phyloP scores from a whole-genome alignment of 1,140 invertebrate genomes.

The Vollenhovia emeryi region DNA sequence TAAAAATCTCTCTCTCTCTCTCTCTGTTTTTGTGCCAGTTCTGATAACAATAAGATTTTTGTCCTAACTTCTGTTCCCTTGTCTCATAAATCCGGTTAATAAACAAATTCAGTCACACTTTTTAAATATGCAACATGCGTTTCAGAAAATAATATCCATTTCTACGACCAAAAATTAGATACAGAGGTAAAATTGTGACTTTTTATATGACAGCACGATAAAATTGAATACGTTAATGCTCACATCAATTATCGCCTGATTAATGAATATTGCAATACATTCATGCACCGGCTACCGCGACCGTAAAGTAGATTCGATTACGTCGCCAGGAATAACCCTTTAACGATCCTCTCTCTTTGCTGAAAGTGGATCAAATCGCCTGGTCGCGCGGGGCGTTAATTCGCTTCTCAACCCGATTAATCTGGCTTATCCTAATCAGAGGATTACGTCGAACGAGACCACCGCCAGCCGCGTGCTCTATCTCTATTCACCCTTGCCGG shows the following conservation, averaged over 20 bases:
- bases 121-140: not conserved
- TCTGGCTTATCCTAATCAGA: constrained; percentile 60
- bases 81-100: not conserved
- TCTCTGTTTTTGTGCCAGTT: not conserved
- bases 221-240: not conserved
- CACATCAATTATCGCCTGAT: not conserved
- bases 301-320: constrained; percentile 52
- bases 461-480: constrained; percentile 67
- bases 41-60: not conserved
- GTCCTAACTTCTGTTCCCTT: not conserved
- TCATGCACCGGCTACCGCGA: not conserved
- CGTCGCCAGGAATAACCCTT: constrained; percentile 12
- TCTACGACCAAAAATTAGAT: not conserved
- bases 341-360: constrained; percentile 41
- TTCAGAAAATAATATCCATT: not conserved
- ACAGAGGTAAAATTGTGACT: not conserved
- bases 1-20: not conserved
- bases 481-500: constrained; percentile 40
- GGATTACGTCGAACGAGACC: constrained; percentile 65
- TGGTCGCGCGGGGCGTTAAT: constrained; percentile 47
- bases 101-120: not conserved
- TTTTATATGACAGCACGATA: not conserved
- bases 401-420: constrained; percentile 64
- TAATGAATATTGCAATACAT: constrained; percentile 35
- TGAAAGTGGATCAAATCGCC: constrained; percentile 39